These are phyloP conservation scores for Ephydatia muelleri DNA, from an alignment of 37 sponge, comb jelly and placozoan species.

Conservation along the genomic window DNA sequence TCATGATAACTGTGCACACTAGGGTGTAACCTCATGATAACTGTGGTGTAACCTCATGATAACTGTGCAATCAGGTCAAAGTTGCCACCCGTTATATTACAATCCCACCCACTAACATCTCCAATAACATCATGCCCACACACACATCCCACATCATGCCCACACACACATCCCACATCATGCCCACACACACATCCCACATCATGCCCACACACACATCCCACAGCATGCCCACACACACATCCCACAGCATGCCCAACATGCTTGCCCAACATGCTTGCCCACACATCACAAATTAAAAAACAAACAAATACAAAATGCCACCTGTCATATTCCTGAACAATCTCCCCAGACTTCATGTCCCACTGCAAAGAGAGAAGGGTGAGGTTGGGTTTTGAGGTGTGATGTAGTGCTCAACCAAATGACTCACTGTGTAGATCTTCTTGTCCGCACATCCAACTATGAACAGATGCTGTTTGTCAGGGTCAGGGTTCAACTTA, in stretches of 20 bases:
- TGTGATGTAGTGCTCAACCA: not conserved
- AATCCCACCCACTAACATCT: too few relatives aligned
- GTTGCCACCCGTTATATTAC: too few relatives aligned
- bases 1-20: too few relatives aligned
- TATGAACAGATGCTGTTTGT: conserved; percentile 93
- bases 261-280: not conserved
- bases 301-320: not conserved
- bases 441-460: conserved; percentile 95
- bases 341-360: conserved; percentile 76
- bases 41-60: too few relatives aligned
- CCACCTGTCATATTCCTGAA: conserved; percentile 96
- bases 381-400: not conserved
- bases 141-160: too few relatives aligned
- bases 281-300: not conserved
- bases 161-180: too few relatives aligned
- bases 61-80: too few relatives aligned
- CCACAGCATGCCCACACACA: too few relatives aligned
- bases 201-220: too few relatives aligned
- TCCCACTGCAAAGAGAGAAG: conserved; percentile 73
- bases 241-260: not conserved
- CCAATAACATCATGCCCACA: too few relatives aligned
- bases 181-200: too few relatives aligned
- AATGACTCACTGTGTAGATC: conserved; percentile 79
- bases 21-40: too few relatives aligned
- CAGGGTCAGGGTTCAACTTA: conserved; percentile 94